A percentile compares a stretch with the other conserved stretches of the same genome.
These are phyloP conservation scores for Silvanus unidentatus DNA, from an alignment of 2,888 invertebrate species.

Conservation along the genomic window DNA sequence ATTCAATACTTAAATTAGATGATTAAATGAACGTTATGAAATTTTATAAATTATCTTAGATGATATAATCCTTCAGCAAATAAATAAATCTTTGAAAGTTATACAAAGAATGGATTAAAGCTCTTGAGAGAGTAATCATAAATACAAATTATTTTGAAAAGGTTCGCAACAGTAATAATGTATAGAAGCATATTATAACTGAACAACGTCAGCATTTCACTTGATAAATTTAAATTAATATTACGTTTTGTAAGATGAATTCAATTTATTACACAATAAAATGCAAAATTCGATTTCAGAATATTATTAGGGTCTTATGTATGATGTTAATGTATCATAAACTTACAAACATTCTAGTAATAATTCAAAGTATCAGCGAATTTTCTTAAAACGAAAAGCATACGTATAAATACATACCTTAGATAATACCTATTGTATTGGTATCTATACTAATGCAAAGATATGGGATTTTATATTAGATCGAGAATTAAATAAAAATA, in stretches of 20 bases:
- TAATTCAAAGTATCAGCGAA: no score
- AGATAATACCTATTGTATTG: no score
- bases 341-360: no score
- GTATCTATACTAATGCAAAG: no score
- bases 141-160: slow-evolving; percentile 22
- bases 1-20: background rate
- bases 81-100: slow-evolving; percentile 6
- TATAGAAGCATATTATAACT: background rate
- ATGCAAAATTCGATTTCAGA: no score
- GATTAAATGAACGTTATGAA: background rate
- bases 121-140: slow-evolving; percentile 13
- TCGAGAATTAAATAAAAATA: no score
- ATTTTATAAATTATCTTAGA: background rate
- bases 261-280: slow-evolving; percentile 2
- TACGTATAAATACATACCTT: no score
- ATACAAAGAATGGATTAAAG: slow-evolving; percentile 14
- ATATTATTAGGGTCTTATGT: no score
- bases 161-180: slow-evolving; percentile 14
- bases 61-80: background rate
- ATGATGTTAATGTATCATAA: no score
- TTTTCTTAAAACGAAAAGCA: no score
- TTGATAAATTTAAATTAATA: slow-evolving; percentile 26
- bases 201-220: slow-evolving; percentile 3
- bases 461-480: no score
- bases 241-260: slow-evolving; percentile 18